Base-by-base conservation (phyloP, 2,888 invertebrate species). In the Pimpla rufipes region DNA sequence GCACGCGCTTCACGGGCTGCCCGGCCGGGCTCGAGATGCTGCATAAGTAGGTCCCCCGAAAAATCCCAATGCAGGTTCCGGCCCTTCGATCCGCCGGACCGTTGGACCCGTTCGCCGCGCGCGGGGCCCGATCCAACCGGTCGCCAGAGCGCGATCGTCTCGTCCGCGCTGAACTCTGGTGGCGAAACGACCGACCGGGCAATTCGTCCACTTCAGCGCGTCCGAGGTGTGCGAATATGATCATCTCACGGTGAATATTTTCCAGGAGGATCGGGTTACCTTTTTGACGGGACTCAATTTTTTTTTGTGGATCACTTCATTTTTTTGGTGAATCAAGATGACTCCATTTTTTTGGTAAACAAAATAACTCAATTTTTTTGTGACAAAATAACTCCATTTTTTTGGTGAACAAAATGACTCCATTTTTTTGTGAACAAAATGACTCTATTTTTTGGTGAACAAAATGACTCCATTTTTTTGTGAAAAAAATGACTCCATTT, bases 1-100 rank as follows among this genome's bases (percentile, higher is more conserved):
- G 76, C 79, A 76, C 79, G 71, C 79, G 76, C n/a, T 68, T 82
- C 57, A 47, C 55, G 55, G 23, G 45, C 52, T 47, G 40, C 8
- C 16, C 68, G 0, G n/a, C n/a, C 11, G 35, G 47, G 57, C 66
- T 64, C 37, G 35, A 35, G 64, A 13, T 37, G 76, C 85, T 81
- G 85, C 83, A 76, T 88, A 88, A 89, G 88, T 89, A 86, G 88
- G 86, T 87, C 87, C 88, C 11, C 86, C 79, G 62, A 86, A 85
- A 84, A 87, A 86, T 86, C 82, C 80, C 76, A 77, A 83, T 79
- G 85, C 83, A 83, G 85, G 79, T 86, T 75, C 68, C 37, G 64
- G 75, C 70, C 80, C 85, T 80, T 73, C 57, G 81, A 80, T 50
- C 35, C 62, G 73, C 84, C 70, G 68, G 81, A 47, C 18, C 47